These are phyloP conservation scores for Drosophila funebris DNA, from an alignment of 1,140 invertebrate species.

Conservation along the genomic window DNA sequence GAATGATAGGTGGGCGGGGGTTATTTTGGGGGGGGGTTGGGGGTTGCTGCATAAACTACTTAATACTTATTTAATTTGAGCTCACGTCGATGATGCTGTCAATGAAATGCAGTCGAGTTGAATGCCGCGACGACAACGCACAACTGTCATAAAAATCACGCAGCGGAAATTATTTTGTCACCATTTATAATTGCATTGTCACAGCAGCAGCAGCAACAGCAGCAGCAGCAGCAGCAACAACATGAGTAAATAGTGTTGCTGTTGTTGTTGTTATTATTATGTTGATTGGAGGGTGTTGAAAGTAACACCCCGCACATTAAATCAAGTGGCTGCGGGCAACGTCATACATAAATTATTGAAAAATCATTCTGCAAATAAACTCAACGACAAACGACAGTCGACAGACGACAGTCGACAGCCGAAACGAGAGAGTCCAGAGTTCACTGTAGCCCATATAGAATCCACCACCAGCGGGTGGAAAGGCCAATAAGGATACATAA, in stretches of 20 bases:
- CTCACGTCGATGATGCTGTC: slow-evolving; percentile 3
- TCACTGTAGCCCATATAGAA: slow-evolving; percentile 54
- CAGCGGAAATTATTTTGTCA: slow-evolving; percentile 83
- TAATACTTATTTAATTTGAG: slow-evolving; percentile 73
- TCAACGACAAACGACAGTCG: slow-evolving; percentile 27
- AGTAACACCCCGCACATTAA: slow-evolving; percentile 80
- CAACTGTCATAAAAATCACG: slow-evolving; percentile 83
- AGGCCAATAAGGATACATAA: neutral
- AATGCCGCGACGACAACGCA: slow-evolving; percentile 68
- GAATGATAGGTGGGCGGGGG: neutral
- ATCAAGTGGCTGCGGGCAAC: slow-evolving; percentile 68
- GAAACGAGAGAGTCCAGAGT: neutral
- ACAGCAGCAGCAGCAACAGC: slow-evolving; percentile 49
- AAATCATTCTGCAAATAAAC: slow-evolving; percentile 82
- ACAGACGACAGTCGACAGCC: neutral
- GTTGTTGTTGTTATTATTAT: slow-evolving; percentile 43
- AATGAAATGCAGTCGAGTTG: slow-evolving; percentile 60
- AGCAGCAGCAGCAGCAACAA: neutral
- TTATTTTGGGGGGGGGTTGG: too few species aligned
- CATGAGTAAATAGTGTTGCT: slow-evolving; percentile 41
- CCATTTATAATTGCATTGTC: slow-evolving; percentile 83
- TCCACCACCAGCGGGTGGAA: slow-evolving; percentile 54
- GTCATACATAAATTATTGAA: slow-evolving; percentile 82
- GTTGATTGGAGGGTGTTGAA: slow-evolving; percentile 75
- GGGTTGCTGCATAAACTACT: slow-evolving; percentile 56